These are phyloP conservation scores for Pseudomugil tenellus DNA, from an alignment of 2,797 vertebrate genomes.

Conservation along the genomic window DNA sequence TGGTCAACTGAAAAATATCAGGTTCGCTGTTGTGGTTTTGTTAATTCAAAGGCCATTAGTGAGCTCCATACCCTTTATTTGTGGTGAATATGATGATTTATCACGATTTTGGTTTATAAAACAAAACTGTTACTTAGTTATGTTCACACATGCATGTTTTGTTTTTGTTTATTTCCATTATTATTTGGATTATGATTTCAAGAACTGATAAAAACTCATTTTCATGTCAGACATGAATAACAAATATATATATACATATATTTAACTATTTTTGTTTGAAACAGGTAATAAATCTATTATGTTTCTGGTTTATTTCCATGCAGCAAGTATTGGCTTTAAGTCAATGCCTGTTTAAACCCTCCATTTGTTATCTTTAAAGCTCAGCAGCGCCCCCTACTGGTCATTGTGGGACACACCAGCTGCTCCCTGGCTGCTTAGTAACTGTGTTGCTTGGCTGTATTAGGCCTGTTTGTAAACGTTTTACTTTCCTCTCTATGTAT, in stretches of 20 bases:
- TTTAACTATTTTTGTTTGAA: not conserved
- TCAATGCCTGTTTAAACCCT: not conserved
- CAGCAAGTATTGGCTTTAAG: not conserved
- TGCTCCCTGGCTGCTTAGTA: not conserved
- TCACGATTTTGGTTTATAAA: not conserved
- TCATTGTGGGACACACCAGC: constrained; percentile 16
- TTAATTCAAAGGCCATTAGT: not conserved
- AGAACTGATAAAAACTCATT: not conserved
- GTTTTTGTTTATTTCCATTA: not conserved
- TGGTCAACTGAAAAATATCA: not conserved
- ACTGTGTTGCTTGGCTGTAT: not conserved
- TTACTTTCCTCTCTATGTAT: constrained; percentile 8
- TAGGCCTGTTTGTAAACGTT: constrained; percentile 18
- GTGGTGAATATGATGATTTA: constrained; percentile 2
- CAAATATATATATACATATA: constrained; percentile 9
- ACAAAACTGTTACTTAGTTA: not conserved
- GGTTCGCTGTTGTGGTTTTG: not conserved
- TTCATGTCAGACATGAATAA: constrained; percentile 4
- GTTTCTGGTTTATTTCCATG: constrained; percentile 8
- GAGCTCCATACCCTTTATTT: not conserved
- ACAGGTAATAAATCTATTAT: not conserved
- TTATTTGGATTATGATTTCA: constrained; percentile 1
- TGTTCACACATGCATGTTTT: constrained; percentile 1
- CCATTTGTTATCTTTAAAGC: constrained; percentile 2
- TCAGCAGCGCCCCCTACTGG: constrained; percentile 28